Evolutionary conservation across 2,113 vertebrate genomes (phyloP).

Genomic region (Loxodonta africana): DNA sequence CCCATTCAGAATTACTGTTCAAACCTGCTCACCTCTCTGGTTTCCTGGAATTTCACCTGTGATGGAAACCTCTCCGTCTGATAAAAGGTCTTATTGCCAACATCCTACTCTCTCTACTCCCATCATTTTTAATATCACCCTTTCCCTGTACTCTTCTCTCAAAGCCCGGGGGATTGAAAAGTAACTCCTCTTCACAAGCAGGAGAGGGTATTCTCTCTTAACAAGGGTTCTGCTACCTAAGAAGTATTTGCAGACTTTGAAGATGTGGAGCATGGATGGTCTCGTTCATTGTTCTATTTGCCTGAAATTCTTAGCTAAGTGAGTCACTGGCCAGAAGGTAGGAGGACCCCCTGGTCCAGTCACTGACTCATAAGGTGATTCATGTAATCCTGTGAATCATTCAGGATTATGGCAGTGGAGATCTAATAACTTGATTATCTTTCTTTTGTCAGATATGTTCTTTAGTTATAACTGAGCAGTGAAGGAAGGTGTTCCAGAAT

Average conservation of each 20-base stretch:
- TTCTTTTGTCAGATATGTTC: neutral
- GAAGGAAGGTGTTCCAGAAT: constrained; percentile 31
- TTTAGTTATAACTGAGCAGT: constrained; percentile 6
- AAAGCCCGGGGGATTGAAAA: neutral
- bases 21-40: neutral
- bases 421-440: neutral
- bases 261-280: neutral
- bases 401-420: neutral
- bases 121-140: neutral
- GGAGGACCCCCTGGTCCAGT: neutral
- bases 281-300: neutral
- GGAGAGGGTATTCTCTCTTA: neutral
- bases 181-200: neutral
- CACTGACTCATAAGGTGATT: neutral
- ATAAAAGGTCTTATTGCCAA: constrained; percentile 23
- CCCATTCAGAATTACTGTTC: neutral
- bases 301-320: neutral
- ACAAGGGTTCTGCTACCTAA: neutral
- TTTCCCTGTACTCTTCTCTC: neutral
- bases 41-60: neutral
- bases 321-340: neutral
- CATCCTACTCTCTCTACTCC: neutral
- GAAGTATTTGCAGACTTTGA: neutral
- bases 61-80: neutral
- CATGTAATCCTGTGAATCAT: neutral